Evolutionary conservation across 1,140 invertebrate species (phyloP).

Genomic region (Solen grandis): DNA sequence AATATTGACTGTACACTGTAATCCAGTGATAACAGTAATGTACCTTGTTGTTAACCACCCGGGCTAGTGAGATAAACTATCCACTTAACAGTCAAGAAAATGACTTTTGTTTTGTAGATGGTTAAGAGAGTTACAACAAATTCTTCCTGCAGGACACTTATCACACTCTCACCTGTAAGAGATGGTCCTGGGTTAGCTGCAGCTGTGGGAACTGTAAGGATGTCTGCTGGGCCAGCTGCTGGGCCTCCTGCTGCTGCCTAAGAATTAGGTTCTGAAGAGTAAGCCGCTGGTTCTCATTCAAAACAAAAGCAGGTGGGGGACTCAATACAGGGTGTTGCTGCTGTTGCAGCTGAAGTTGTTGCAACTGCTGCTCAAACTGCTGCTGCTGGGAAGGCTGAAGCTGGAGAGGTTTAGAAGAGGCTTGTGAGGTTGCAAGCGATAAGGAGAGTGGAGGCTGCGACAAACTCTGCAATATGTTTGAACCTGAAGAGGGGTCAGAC

Average conservation of each 20-base stretch:
- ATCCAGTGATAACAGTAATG: too few species aligned
- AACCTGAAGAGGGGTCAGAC: conserved; percentile 56
- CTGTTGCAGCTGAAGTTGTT: conserved; percentile 66
- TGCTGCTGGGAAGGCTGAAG: conserved; percentile 61
- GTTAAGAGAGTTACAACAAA: too few species aligned
- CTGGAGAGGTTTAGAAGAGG: conserved; percentile 34
- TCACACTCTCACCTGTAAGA: conserved; percentile 79
- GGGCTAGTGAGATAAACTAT: too few species aligned
- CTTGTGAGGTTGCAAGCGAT: conserved; percentile 25
- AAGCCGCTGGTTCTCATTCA: conserved; percentile 53
- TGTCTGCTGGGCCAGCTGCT: conserved; percentile 62
- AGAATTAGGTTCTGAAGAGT: conserved; percentile 54
- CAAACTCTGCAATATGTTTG: neutral
- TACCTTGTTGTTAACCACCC: too few species aligned
- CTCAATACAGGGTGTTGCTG: conserved; percentile 57
- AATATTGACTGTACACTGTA: too few species aligned
- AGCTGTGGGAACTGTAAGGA: conserved; percentile 62
- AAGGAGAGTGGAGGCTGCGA: conserved; percentile 37
- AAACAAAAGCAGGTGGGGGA: conserved; percentile 24
- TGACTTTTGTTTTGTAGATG: too few species aligned
- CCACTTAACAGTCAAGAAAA: too few species aligned
- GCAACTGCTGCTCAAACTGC: conserved; percentile 65
- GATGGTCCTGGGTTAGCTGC: conserved; percentile 79
- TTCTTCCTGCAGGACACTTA: too few species aligned
- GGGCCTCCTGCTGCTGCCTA: conserved; percentile 68